Conservation (phyloP, 2,797 vertebrate species). For the Dermochelys coriacea region DNA sequence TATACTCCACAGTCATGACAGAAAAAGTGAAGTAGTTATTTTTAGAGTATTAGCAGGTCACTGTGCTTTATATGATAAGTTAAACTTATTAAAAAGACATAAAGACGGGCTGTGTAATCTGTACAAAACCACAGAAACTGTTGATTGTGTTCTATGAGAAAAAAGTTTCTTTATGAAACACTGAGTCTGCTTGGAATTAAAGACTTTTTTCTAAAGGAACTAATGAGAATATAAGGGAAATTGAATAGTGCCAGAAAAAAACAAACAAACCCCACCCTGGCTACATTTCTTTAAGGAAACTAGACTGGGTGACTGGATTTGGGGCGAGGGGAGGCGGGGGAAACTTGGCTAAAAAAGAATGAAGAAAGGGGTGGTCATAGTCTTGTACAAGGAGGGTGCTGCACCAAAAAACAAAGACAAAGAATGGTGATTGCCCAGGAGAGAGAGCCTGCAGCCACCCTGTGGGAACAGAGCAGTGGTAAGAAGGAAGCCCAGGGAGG, state of each 20-base stretch:
- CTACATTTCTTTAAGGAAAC: background rate
- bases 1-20: background rate
- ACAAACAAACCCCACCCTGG: background rate
- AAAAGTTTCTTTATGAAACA: background rate
- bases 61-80: background rate
- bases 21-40: background rate
- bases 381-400: background rate
- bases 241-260: background rate
- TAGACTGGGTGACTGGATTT: background rate
- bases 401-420: too few species aligned
- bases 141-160: background rate
- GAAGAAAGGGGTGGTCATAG: background rate
- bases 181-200: background rate
- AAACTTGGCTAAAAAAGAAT: background rate
- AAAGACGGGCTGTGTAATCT: background rate
- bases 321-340: rapidly evolving
- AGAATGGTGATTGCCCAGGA: background rate
- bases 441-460: background rate
- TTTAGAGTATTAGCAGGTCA: background rate
- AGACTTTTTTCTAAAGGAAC: background rate
- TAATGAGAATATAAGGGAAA: background rate
- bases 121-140: background rate
- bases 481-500: background rate
- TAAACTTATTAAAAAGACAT: background rate
- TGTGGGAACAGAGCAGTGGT: background rate